Conservation (phyloP, 2,113 vertebrate species). For the Oxyruncus cristatus region DNA sequence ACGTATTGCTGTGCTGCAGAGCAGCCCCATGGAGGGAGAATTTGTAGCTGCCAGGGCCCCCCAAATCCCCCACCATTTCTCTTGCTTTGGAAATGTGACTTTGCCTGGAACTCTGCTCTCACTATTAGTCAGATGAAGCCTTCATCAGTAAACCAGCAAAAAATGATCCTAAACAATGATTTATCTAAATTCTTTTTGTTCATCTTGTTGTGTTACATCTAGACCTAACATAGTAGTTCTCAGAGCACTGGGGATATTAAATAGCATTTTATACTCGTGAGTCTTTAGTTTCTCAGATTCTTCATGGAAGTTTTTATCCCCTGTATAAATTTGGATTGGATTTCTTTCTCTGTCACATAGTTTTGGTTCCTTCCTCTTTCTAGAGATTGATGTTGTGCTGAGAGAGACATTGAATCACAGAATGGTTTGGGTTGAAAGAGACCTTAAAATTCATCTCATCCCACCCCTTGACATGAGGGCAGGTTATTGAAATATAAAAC, state of each 20-base stretch:
- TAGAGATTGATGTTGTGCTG: not conserved
- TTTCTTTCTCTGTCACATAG: not conserved
- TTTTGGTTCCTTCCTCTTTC: not conserved
- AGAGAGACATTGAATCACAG: not conserved
- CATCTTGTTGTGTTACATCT: not conserved
- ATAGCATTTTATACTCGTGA: accelerated
- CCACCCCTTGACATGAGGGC: not conserved
- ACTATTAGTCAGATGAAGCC: accelerated
- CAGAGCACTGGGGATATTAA: not conserved
- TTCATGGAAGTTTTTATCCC: not conserved
- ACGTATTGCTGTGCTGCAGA: not conserved
- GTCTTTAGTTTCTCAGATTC: not conserved
- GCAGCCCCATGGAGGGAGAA: not conserved
- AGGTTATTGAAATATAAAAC: not conserved
- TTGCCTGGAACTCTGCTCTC: not conserved
- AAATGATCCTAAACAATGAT: not conserved
- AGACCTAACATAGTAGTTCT: not conserved
- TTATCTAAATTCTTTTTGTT: not conserved
- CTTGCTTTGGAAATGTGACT: not conserved
- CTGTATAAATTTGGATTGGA: not conserved
- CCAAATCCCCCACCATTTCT: not conserved
- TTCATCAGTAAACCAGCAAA: not conserved
- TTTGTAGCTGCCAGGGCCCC: not conserved
- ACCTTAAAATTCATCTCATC: not conserved
- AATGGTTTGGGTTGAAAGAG: not conserved